Conservation (phyloP, 2,797 vertebrate species). For the Ptychadena robeensis region DNA sequence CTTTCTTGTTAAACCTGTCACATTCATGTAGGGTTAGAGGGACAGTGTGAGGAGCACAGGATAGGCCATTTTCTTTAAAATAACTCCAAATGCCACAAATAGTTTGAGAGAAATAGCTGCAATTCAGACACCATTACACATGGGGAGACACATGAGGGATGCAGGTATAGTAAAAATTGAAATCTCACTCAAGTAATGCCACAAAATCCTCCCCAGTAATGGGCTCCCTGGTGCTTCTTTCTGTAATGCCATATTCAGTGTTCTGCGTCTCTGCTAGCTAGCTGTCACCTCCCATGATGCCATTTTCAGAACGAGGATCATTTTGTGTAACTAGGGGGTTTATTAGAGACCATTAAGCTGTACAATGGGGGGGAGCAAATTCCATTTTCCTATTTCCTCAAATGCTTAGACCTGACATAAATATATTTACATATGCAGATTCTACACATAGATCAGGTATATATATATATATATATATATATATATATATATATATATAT, state of each 20-base stretch:
- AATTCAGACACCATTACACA: conserved; percentile 53
- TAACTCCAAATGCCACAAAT: conserved; percentile 46
- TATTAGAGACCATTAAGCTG: neutral
- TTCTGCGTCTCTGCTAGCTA: conserved; percentile 12
- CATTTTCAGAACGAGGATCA: conserved; percentile 11
- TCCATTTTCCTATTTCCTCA: neutral
- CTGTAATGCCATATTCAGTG: conserved; percentile 34
- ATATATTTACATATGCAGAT: too few species aligned
- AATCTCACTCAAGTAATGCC: conserved; percentile 55
- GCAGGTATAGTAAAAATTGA: conserved; percentile 43
- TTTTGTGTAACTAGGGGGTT: conserved; percentile 5
- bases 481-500: too few species aligned
- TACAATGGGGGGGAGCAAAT: neutral
- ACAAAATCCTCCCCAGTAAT: conserved; percentile 38
- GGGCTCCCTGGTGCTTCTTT: conserved; percentile 32
- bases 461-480: too few species aligned
- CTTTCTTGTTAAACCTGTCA: conserved; percentile 53
- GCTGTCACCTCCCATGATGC: conserved; percentile 27
- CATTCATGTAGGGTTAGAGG: conserved; percentile 59
- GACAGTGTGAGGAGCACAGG: conserved; percentile 39
- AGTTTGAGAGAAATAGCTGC: conserved; percentile 52
- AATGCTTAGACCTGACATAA: neutral
- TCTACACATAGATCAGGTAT: too few species aligned
- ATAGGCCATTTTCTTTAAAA: conserved; percentile 36
- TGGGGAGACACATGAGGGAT: conserved; percentile 33